Evolutionary conservation across 2,113 vertebrate genomes (phyloP), one percentile per base, ranked within the genome.

Genomic region (Chrysochloris asiatica): DNA sequence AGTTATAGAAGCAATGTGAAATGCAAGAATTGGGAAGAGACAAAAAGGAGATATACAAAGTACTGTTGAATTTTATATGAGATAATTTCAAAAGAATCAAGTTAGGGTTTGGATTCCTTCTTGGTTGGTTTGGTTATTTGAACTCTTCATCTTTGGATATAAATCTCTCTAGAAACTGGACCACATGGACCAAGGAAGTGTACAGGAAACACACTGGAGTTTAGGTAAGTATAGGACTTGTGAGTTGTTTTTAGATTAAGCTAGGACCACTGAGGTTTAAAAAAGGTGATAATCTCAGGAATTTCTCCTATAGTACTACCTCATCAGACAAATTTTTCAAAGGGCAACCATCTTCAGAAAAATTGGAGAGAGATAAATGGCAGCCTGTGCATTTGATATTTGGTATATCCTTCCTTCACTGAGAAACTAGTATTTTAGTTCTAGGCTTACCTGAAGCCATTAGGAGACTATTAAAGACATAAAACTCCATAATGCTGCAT

Each of bases 101-200:
- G 30, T 71, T 89, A 89, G 41, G 82, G 38, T 24, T 26, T 81
- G 36, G 13, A 87, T 52, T 87, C 36, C 6, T 85, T 83, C 78
- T 80, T 89, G 63, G 82, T 87, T 83, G 43, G 71, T 94, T 83
- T 48, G 47, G 24, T 56, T 48, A 0, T 76, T 83, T 78, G 33
- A 78, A 76, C 10, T 87, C 19, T 73, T 72, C 43, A 12, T 82
- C 67, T 86, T 33, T 91, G 78, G 75, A 26, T 69, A 13, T 12
- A 84, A 54, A 13, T 72, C 38, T 92, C 47, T 88, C n/a, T 45
- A 69, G 78, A 93, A 91, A 69, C 85, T 12, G 61, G 90, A n/a
- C 33, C 50, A 38, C 1, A 10, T 38, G 13, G 21, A 71, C 30
- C 59, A 71, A 73, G 77, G 22, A 76, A 28, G 9, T 22, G 33